Evolutionary conservation across 2,888 invertebrate species (phyloP), one percentile per base, ranked within the genome.

Genomic region (Brachypalpus laphriformis): DNA sequence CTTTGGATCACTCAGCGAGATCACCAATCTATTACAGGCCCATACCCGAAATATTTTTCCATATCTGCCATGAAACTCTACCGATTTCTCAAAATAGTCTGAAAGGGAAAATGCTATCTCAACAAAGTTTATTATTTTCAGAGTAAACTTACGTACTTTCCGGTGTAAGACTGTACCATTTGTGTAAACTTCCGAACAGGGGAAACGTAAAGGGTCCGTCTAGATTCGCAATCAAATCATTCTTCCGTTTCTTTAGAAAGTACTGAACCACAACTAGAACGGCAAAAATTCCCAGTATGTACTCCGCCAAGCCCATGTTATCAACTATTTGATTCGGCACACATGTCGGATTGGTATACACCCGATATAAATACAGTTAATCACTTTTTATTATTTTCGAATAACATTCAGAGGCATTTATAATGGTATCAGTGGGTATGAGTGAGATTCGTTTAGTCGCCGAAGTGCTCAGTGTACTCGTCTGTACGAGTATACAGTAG

Each of bases 1-100:
- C 87, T 93, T 93, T 1, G 92, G 89, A 87, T 93, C 92, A 11
- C 88, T 88, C 34, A 86, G 82, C 1, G 92, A 0, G 0, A 93
- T 87, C 25, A 92, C 90, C n/a, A 93, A 89, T 0, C 91, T 88
- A 20, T 92, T 91, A 7, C 93, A 91, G 9, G 92, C 89, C 89
- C 93, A 93, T 16, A 92, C 88, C 16, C 90, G 90, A 83, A 72
- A 92, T 5, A 87, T 87, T 6, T 87, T 90, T 7, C 93, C 93
- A 75, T 91, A 92, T 66, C 90, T 89, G 1, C 88, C 54, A 34
- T 88, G 88, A 34, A 65, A 66, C 0, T 59, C 34, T 7, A 65
- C 74, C 8, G 88, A 77, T 25, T 82, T 88, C 6, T 80, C 59
- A 5, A 90, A 68, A 51, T 86, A 56, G 51, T 80, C 76, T 87